Conservation (phyloP, 1,140 invertebrate genomes). For the Cyclina sinensis region DNA sequence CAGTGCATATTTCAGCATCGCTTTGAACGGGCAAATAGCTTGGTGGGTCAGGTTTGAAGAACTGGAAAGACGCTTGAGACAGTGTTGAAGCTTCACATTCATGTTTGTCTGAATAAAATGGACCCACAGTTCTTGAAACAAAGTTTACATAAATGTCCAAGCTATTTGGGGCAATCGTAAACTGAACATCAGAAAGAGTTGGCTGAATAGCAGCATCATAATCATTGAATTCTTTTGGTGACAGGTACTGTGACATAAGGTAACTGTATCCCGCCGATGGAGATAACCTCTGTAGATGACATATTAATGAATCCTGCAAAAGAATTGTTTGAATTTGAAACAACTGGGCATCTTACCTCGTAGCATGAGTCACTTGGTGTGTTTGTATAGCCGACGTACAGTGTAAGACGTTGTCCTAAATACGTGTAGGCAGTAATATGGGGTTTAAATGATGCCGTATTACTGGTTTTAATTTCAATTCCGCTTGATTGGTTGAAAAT, state of each 20-base stretch:
- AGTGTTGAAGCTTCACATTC: not conserved
- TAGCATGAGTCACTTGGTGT: constrained; percentile 20
- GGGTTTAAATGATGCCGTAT: constrained; percentile 30
- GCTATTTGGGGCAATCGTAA: constrained; percentile 13
- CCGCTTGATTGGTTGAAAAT: constrained; percentile 19
- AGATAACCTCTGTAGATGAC: constrained; percentile 27
- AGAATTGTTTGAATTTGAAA: not conserved
- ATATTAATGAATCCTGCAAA: constrained; percentile 17
- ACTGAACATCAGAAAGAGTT: not conserved
- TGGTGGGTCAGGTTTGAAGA: constrained; percentile 6
- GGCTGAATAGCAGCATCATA: constrained; percentile 22
- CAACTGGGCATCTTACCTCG: constrained; percentile 18
- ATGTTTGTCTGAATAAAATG: constrained; percentile 20
- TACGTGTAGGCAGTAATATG: constrained; percentile 26
- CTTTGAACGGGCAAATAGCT: not conserved
- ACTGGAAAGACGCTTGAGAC: constrained; percentile 31
- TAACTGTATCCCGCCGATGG: constrained; percentile 12
- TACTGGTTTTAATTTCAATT: not conserved
- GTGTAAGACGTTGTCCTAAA: constrained; percentile 8
- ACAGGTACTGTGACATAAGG: constrained; percentile 2
- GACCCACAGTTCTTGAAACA: not conserved
- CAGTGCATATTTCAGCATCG: constrained; percentile 38
- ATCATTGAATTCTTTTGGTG: not conserved
- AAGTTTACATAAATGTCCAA: constrained; percentile 33
- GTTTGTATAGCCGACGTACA: constrained; percentile 7